Conservation (phyloP, 2,888 invertebrate genomes). For the Sesia bembeciformis region DNA sequence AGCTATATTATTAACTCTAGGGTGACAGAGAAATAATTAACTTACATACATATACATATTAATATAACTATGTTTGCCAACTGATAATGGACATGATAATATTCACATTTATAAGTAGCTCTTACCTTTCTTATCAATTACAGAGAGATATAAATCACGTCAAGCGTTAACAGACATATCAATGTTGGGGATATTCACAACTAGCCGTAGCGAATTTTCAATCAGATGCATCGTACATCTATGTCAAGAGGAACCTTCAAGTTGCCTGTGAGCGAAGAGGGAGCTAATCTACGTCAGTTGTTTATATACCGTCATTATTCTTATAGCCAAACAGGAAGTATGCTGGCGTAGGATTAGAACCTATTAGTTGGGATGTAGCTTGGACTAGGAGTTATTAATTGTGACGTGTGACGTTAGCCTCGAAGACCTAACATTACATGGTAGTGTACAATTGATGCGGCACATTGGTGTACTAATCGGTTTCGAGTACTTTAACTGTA, state of each 20-base stretch:
- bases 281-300: conserved; percentile 29
- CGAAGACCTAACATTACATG: background rate
- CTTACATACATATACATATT: background rate
- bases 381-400: background rate
- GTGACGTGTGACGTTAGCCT: background rate
- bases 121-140: background rate
- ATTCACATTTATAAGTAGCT: background rate
- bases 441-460: too few species aligned
- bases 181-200: conserved; percentile 15
- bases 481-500: too few species aligned
- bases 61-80: too few species aligned
- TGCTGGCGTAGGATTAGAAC: background rate
- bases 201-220: conserved; percentile 29
- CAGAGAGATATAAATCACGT: background rate
- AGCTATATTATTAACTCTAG: background rate
- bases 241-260: conserved; percentile 19
- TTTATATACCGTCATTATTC: conserved; percentile 16
- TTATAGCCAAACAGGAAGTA: background rate
- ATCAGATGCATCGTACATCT: conserved; percentile 34
- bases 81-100: background rate
- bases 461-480: too few species aligned
- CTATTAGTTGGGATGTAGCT: background rate
- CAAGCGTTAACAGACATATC: conserved; percentile 20
- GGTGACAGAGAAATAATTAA: background rate
- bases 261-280: conserved; percentile 15